Conservation (phyloP, 2,888 invertebrate species). For the Epinotia ramella region DNA sequence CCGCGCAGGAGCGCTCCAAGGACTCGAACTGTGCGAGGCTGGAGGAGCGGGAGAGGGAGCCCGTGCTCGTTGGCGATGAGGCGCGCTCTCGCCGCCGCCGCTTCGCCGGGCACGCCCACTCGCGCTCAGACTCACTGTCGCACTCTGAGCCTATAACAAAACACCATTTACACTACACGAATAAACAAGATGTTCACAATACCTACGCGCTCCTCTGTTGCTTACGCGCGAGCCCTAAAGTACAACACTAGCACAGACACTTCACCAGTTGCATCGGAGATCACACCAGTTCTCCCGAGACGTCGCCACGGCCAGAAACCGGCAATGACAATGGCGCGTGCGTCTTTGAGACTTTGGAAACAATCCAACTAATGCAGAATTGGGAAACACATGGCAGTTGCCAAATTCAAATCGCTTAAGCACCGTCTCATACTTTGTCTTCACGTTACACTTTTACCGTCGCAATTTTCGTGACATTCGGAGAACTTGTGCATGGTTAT, state of each 20-base stretch:
- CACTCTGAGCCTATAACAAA: slow-evolving; percentile 76
- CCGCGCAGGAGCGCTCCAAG: slow-evolving; percentile 87
- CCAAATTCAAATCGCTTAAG: slow-evolving; percentile 48
- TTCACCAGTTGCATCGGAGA: not conserved
- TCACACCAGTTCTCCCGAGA: slow-evolving; percentile 44
- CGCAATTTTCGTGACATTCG: not conserved
- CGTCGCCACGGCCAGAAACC: slow-evolving; percentile 62
- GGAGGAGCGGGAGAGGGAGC: slow-evolving; percentile 90
- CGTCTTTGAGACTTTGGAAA: slow-evolving; percentile 66
- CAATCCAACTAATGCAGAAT: slow-evolving; percentile 64
- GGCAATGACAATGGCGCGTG: slow-evolving; percentile 76
- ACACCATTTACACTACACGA: slow-evolving; percentile 49
- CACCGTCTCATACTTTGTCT: slow-evolving; percentile 24
- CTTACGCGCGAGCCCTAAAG: not conserved
- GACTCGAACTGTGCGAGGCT: slow-evolving; percentile 94
- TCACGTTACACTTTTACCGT: slow-evolving; percentile 5
- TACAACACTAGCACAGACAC: slow-evolving; percentile 3
- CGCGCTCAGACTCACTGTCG: slow-evolving; percentile 87
- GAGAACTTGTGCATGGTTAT: slow-evolving; percentile 12
- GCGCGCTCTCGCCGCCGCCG: slow-evolving; percentile 87
- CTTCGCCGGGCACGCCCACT: slow-evolving; percentile 87
- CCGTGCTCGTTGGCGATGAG: slow-evolving; percentile 73
- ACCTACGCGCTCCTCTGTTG: not conserved
- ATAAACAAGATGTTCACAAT: not conserved
- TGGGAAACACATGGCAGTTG: slow-evolving; percentile 53